These are phyloP conservation scores for Coryphaenoides rupestris DNA, from an alignment of 2,113 vertebrate species.

Conservation along the genomic window DNA sequence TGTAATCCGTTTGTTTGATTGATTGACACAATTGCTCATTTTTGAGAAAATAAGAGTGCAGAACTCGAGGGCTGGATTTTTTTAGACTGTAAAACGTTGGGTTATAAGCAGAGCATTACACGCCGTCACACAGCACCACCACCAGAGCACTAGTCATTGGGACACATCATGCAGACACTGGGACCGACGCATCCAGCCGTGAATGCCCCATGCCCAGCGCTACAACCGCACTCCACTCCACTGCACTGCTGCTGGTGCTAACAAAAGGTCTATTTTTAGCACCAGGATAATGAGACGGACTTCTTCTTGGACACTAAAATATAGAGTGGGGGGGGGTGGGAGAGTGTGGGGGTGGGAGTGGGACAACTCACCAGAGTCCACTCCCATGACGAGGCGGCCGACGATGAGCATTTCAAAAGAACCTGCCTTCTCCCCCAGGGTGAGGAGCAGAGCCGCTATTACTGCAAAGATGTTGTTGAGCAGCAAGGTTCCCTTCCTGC, in stretches of 20 bases:
- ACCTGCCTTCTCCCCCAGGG: conserved; percentile 72
- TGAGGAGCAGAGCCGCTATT: conserved; percentile 78
- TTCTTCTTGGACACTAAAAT: neutral
- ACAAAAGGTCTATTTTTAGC: conserved; percentile 1
- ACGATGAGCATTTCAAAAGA: conserved; percentile 91
- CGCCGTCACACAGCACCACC: neutral
- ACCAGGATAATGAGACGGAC: conserved; percentile 7
- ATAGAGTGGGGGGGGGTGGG: no score
- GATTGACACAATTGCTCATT: no score
- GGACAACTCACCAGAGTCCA: conserved; percentile 83
- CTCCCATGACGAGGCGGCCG: conserved; percentile 84
- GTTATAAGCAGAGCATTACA: neutral
- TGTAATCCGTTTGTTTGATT: no score
- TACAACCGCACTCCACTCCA: no score
- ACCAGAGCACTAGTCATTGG: neutral
- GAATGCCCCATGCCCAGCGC: neutral
- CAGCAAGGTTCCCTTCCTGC: conserved; percentile 83
- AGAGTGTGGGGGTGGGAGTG: no score
- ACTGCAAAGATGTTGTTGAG: conserved; percentile 85
- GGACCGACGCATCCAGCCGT: neutral
- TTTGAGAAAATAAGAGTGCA: no score
- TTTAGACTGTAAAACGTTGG: neutral
- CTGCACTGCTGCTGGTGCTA: neutral
- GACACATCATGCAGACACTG: no score
- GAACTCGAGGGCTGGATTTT: neutral